Evolutionary conservation across 1,140 invertebrate species (phyloP).

Genomic region (Macrobrachium nipponense): DNA sequence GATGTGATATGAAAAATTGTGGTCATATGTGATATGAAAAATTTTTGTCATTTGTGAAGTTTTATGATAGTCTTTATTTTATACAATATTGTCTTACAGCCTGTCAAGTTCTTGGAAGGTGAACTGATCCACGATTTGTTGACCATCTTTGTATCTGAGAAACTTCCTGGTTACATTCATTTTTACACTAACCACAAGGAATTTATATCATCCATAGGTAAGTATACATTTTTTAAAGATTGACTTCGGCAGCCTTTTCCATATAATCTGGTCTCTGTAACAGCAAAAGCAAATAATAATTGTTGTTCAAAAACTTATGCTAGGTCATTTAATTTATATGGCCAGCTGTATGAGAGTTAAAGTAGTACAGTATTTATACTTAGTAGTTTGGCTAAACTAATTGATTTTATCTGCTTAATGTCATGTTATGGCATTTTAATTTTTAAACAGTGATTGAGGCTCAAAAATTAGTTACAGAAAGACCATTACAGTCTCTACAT

Average conservation of each 20-base stretch:
- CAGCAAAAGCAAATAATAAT: no score
- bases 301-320: no score
- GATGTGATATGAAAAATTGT: background rate
- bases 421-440: no score
- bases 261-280: no score
- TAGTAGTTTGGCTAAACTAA: no score
- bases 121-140: conserved; percentile 95
- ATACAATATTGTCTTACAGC: conserved; percentile 67
- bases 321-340: no score
- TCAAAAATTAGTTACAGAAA: no score
- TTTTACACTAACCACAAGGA: conserved; percentile 95
- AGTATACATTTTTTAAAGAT: conserved; percentile 47
- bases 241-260: background rate
- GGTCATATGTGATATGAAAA: background rate
- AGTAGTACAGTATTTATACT: no score
- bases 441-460: no score
- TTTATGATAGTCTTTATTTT: background rate
- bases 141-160: conserved; percentile 96
- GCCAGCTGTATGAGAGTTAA: no score
- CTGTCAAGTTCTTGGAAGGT: conserved; percentile 93
- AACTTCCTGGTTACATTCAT: conserved; percentile 86
- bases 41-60: background rate
- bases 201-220: conserved; percentile 89
- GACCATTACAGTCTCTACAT: no score
- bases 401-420: no score